Evolutionary conservation across 2,888 invertebrate species (phyloP).

Genomic region (Diaphora mendica): DNA sequence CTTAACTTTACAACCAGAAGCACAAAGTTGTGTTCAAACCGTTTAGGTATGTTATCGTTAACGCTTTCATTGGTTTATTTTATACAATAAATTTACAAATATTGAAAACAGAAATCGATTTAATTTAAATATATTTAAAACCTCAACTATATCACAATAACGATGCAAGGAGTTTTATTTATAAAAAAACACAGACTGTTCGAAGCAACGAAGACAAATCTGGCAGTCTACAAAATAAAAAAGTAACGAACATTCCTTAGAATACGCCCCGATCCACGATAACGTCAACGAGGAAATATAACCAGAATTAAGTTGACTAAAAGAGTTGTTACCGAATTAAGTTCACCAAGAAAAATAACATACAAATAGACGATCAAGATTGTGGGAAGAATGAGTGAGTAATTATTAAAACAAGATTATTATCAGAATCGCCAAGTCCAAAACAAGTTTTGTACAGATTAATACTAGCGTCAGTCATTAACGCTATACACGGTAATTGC

Average conservation of each 20-base stretch:
- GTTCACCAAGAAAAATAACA: slow-evolving; percentile 77
- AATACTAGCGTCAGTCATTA: slow-evolving; percentile 83
- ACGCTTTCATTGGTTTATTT: not conserved
- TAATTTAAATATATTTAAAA: not conserved
- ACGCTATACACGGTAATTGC: slow-evolving; percentile 84
- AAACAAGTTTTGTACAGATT: slow-evolving; percentile 82
- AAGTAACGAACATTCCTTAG: slow-evolving; percentile 54
- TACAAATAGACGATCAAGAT: slow-evolving; percentile 84
- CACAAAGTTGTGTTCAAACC: too few species aligned
- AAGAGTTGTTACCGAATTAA: slow-evolving; percentile 82
- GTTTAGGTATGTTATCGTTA: too few species aligned
- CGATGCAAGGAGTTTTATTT: not conserved
- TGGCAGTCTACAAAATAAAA: slow-evolving; percentile 42
- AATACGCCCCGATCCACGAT: slow-evolving; percentile 68
- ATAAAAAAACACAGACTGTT: slow-evolving; percentile 22
- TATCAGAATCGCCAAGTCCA: slow-evolving; percentile 82
- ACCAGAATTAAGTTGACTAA: slow-evolving; percentile 77
- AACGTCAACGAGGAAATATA: slow-evolving; percentile 75
- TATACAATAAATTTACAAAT: not conserved
- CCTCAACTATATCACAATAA: not conserved
- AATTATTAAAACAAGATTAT: slow-evolving; percentile 85
- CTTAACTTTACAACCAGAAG: too few species aligned
- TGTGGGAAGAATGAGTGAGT: slow-evolving; percentile 80
- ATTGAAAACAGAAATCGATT: not conserved
- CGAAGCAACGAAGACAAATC: slow-evolving; percentile 46